A percentile compares a stretch with the other conserved stretches of the same genome.
These are phyloP conservation scores for Digitonthophagus gazella DNA, from an alignment of 2,888 invertebrate genomes.

Conservation along the genomic window DNA sequence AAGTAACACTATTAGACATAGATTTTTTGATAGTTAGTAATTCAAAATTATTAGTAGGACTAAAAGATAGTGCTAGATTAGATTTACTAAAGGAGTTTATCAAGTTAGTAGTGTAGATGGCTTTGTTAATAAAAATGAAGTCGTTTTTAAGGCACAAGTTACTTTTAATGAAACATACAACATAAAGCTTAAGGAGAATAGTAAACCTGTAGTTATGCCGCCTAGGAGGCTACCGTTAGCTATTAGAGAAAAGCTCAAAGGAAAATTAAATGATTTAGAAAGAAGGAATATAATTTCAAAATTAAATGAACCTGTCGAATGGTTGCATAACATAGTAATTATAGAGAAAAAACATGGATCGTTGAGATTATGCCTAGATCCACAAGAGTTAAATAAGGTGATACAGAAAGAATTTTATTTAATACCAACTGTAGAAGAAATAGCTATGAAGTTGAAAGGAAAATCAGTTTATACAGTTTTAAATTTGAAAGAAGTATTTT, in stretches of 20 bases:
- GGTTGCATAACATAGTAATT: constrained; percentile 30
- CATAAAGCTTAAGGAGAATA: constrained; percentile 30
- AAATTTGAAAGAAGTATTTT: constrained; percentile 34
- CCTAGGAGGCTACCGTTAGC: constrained; percentile 31
- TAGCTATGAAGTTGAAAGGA: constrained; percentile 25
- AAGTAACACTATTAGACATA: too few relatives aligned
- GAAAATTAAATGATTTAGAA: constrained; percentile 28
- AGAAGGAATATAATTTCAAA: constrained; percentile 28
- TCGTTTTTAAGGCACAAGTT: too few relatives aligned
- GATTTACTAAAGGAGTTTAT: too few relatives aligned
- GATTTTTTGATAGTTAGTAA: too few relatives aligned
- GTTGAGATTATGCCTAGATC: constrained; percentile 32
- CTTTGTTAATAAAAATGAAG: too few relatives aligned
- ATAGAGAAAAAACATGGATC: constrained; percentile 30
- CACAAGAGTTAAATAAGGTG: constrained; percentile 30
- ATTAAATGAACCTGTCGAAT: constrained; percentile 8
- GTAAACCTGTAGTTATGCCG: constrained; percentile 27
- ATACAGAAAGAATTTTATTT: constrained; percentile 24
- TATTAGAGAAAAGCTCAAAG: constrained; percentile 29
- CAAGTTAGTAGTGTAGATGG: too few relatives aligned
- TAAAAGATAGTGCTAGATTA: too few relatives aligned
- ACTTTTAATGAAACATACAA: constrained; percentile 22
- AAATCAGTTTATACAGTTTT: constrained; percentile 24
- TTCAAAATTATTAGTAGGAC: too few relatives aligned
- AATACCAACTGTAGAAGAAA: constrained; percentile 29